Conservation (phyloP, 1,140 invertebrate genomes). For the Drosophila santomea region DNA sequence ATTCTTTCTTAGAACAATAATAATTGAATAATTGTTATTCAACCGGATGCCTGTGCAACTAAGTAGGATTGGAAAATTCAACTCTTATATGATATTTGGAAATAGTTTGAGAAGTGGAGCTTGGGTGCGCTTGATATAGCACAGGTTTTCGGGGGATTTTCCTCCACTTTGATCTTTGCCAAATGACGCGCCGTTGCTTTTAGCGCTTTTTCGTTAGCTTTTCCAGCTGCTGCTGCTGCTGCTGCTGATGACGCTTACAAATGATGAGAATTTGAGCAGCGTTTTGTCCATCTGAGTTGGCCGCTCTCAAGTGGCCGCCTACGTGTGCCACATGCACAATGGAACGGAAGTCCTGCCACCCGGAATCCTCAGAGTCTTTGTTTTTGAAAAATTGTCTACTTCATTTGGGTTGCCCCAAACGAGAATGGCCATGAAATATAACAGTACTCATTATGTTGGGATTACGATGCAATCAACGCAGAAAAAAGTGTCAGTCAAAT, state of each 20-base stretch:
- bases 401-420: slow-evolving; percentile 73
- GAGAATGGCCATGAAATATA: slow-evolving; percentile 83
- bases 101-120: background rate
- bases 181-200: slow-evolving; percentile 19
- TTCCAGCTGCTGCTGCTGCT: slow-evolving; percentile 27
- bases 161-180: slow-evolving; percentile 18
- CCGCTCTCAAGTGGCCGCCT: slow-evolving; percentile 74
- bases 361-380: slow-evolving; percentile 53
- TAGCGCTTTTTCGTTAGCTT: slow-evolving; percentile 15
- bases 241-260: slow-evolving; percentile 66
- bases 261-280: slow-evolving; percentile 75
- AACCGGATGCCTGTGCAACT: too few relatives aligned
- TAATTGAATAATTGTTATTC: too few relatives aligned
- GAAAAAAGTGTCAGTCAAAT: slow-evolving; percentile 84
- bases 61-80: too few relatives aligned
- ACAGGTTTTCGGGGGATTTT: background rate
- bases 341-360: slow-evolving; percentile 4
- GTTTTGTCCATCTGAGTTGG: slow-evolving; percentile 46
- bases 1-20: too few relatives aligned
- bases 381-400: slow-evolving; percentile 83
- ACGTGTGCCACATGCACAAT: slow-evolving; percentile 81
- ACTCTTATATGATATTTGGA: background rate
- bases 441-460: slow-evolving; percentile 84
- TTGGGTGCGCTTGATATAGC: too few relatives aligned
- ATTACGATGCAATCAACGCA: slow-evolving; percentile 84